Conservation (phyloP, 2,113 vertebrate species). For the Datnioides undecimradiatus region DNA sequence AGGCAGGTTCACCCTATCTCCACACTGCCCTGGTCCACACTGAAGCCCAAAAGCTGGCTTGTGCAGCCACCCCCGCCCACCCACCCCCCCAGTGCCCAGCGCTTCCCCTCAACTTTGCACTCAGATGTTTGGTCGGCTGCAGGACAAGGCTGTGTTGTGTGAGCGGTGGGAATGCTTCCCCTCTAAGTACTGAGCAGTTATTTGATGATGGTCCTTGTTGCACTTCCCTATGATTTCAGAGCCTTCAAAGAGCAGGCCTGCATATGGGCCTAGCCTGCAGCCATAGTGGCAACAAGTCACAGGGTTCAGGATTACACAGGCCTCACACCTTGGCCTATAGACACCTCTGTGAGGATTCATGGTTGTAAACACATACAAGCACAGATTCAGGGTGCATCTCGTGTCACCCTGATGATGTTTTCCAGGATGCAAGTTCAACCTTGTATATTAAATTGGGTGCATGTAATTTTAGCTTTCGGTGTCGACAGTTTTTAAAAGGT, state of each 20-base stretch:
- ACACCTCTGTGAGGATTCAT: conserved; percentile 3
- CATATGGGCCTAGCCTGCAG: conserved; percentile 64
- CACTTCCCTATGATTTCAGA: conserved; percentile 86
- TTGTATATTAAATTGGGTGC: not conserved
- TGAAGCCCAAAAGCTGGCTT: conserved; percentile 75
- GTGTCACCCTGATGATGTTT: not conserved
- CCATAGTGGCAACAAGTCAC: conserved; percentile 68
- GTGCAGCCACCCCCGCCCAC: conserved; percentile 7
- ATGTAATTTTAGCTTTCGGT: not conserved
- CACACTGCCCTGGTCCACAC: conserved; percentile 84
- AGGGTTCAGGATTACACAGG: conserved; percentile 66
- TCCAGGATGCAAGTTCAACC: not conserved
- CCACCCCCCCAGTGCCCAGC: conserved; percentile 27
- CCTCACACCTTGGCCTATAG: conserved; percentile 35
- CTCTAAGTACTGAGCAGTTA: conserved; percentile 82
- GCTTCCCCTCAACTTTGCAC: conserved; percentile 68
- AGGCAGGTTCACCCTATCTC: conserved; percentile 81
- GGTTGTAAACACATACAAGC: not conserved
- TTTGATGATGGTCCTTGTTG: conserved; percentile 85
- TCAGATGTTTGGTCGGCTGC: conserved; percentile 67
- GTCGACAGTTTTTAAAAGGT: not conserved
- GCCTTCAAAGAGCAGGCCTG: conserved; percentile 83
- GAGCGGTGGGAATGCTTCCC: conserved; percentile 80
- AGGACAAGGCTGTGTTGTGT: conserved; percentile 75
- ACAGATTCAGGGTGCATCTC: not conserved